phyloP scores from a whole-genome alignment of 2,797 vertebrate genomes.

The Neopelma chrysocephalum region DNA sequence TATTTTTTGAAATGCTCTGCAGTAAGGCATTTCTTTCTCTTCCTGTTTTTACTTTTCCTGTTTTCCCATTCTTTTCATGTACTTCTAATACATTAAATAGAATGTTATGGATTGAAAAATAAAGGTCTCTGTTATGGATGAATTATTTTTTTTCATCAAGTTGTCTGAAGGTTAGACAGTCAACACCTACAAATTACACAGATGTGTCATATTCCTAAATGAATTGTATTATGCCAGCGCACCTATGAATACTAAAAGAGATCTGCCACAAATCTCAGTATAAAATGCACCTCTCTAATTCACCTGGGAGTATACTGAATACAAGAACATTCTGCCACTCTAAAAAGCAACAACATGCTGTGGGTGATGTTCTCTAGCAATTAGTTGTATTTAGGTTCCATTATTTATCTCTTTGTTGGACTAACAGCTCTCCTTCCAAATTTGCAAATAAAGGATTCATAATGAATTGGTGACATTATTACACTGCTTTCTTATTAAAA shows the following conservation, averaged over 20 bases:
- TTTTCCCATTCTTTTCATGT: conserved; percentile 61
- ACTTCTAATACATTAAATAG: conserved; percentile 63
- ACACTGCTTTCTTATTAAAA: not conserved
- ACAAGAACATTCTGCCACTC: not conserved
- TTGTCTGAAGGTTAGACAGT: conserved; percentile 71
- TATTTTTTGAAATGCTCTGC: conserved; percentile 1
- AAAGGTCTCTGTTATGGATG: conserved; percentile 63
- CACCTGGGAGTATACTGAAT: not conserved
- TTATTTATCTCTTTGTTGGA: not conserved
- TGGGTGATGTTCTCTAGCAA: not conserved
- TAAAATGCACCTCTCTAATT: conserved; percentile 56
- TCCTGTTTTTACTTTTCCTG: conserved; percentile 31
- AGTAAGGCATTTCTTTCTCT: not conserved
- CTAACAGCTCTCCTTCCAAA: not conserved
- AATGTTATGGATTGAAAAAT: conserved; percentile 70
- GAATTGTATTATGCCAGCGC: conserved; percentile 65
- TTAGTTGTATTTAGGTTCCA: not conserved
- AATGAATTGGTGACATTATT: not conserved
- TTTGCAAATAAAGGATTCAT: not conserved
- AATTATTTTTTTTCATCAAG: conserved; percentile 69
- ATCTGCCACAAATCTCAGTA: conserved; percentile 45
- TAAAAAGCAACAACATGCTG: not conserved
- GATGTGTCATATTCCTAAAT: conserved; percentile 68
- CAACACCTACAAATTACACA: conserved; percentile 72
- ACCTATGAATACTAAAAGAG: conserved; percentile 71